These are phyloP conservation scores for Drosophila tani DNA, from an alignment of 1,140 invertebrate species.

Conservation along the genomic window DNA sequence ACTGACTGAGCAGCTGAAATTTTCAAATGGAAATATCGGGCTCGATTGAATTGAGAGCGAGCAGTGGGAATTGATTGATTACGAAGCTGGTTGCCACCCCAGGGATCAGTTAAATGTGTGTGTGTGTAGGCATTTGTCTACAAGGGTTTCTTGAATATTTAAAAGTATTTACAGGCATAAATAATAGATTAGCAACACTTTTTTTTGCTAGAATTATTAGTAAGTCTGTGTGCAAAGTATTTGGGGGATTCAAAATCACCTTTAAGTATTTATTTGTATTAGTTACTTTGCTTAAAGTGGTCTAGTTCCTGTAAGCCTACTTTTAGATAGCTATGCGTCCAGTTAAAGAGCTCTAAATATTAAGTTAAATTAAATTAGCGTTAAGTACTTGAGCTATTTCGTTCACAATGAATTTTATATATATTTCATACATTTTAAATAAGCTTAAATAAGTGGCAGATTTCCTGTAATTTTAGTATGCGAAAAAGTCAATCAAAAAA, in stretches of 20 bases:
- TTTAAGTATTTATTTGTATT: not conserved
- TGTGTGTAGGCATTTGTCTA: not conserved
- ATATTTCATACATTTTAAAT: not conserved
- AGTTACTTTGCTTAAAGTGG: not conserved
- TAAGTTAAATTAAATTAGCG: too few species aligned
- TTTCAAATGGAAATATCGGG: constrained; percentile 45
- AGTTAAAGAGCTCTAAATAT: not conserved
- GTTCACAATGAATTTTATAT: not conserved
- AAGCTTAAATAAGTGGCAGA: not conserved
- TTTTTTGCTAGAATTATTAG: not conserved
- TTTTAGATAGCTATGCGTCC: not conserved
- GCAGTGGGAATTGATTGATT: constrained; percentile 49
- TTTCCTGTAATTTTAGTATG: too few species aligned
- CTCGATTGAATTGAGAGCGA: constrained; percentile 10
- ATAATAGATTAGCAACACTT: constrained; percentile 7
- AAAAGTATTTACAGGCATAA: not conserved
- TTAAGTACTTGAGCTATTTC: too few species aligned
- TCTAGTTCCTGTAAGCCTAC: not conserved
- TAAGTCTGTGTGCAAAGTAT: not conserved
- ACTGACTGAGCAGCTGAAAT: constrained; percentile 56
- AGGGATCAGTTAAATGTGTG: constrained; percentile 27
- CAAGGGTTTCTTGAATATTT: not conserved
- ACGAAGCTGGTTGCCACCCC: constrained; percentile 21
- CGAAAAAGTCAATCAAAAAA: not conserved
- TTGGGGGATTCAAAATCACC: too few species aligned